A percentile compares a stretch with the other conserved stretches of the same genome.
Evolutionary conservation across 2,113 vertebrate species (phyloP).

Genomic region (Murina feae): DNA sequence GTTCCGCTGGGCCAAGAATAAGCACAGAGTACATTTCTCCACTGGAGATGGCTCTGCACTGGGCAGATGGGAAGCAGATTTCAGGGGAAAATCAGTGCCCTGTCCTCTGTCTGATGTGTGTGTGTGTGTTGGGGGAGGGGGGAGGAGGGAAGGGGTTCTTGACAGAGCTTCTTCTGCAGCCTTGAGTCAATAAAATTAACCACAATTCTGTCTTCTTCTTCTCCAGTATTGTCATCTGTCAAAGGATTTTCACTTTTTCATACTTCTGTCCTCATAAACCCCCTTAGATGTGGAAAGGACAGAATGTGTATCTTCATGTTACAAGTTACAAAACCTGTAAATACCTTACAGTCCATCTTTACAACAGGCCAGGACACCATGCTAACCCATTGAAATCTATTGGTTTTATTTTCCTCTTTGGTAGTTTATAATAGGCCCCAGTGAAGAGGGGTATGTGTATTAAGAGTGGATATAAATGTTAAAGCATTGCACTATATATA

Average conservation of each 20-base stretch:
- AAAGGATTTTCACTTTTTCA: background rate
- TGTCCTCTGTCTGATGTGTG: too few relatives aligned
- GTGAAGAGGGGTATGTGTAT: background rate
- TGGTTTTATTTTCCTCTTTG: background rate
- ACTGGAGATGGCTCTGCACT: fast-evolving
- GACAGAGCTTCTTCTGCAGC: background rate
- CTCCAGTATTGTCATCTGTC: background rate
- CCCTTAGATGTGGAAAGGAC: background rate
- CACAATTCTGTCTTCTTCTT: background rate
- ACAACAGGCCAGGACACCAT: background rate
- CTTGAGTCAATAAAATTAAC: background rate
- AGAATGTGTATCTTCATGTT: background rate
- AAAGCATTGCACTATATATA: background rate
- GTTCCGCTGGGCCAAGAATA: background rate
- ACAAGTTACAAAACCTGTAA: background rate
- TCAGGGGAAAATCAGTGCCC: background rate
- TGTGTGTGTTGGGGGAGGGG: too few relatives aligned
- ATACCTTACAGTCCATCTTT: background rate
- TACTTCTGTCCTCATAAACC: background rate
- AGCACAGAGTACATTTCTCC: background rate
- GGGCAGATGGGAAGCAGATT: background rate
- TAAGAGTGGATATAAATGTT: background rate
- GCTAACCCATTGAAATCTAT: background rate
- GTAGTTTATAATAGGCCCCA: background rate
- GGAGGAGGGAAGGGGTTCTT: fast-evolving